These are phyloP conservation scores for Crocallis elinguaria DNA, from an alignment of 2,888 invertebrate species.

Conservation along the genomic window DNA sequence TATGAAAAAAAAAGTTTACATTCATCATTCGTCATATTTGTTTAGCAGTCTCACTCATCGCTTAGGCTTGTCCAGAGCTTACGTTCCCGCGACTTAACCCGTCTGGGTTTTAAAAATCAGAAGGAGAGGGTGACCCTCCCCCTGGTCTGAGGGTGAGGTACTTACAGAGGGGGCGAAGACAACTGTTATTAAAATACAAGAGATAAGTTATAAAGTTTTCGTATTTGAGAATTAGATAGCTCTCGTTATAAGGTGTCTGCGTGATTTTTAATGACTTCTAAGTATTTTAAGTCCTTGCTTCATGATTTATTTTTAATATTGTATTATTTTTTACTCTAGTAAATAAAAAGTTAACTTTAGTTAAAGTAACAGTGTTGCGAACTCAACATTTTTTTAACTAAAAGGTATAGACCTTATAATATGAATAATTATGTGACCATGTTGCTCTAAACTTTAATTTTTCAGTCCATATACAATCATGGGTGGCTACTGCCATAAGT, in stretches of 20 bases:
- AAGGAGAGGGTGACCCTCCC: conserved; percentile 58
- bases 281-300: not conserved
- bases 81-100: conserved; percentile 66
- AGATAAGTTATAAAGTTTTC: conserved; percentile 69
- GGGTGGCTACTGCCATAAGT: too few species aligned
- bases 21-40: not conserved
- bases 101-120: conserved; percentile 80
- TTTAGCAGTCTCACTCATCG: not conserved
- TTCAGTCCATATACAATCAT: too few species aligned
- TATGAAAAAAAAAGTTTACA: too few species aligned
- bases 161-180: conserved; percentile 66
- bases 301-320: not conserved
- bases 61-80: conserved; percentile 3
- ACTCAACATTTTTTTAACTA: too few species aligned
- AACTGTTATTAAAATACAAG: conserved; percentile 78
- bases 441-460: too few species aligned
- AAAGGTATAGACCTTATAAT: too few species aligned
- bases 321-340: too few species aligned
- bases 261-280: conserved; percentile 2
- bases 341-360: too few species aligned
- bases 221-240: conserved; percentile 52
- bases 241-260: conserved; percentile 30
- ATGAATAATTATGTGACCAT: too few species aligned
- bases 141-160: conserved; percentile 46
- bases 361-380: too few species aligned